Evolutionary conservation across 2,113 vertebrate species (phyloP).

Genomic region (Canis aureus): DNA sequence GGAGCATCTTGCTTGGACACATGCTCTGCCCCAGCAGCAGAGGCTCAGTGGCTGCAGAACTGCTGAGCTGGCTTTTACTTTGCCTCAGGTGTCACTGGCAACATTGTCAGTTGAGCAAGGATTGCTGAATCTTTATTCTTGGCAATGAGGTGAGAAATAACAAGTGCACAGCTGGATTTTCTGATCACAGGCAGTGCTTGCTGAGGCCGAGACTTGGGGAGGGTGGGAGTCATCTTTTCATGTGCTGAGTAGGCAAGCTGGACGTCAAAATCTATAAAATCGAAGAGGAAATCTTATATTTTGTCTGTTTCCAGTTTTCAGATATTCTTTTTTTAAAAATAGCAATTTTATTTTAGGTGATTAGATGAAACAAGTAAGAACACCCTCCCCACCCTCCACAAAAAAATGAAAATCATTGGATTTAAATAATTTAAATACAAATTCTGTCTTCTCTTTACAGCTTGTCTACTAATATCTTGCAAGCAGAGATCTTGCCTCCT

Average conservation of each 20-base stretch:
- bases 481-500: neutral
- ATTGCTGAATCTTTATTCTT: constrained; percentile 63
- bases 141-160: constrained; percentile 46
- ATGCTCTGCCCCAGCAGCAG: fast-evolving
- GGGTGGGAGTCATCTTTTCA: neutral
- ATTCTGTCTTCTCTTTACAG: constrained; percentile 28
- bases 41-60: fast-evolving
- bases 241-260: neutral
- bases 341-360: constrained; percentile 33
- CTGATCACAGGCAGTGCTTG: constrained; percentile 31
- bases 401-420: neutral
- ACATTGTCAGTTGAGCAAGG: neutral
- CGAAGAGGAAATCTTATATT: neutral
- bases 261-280: constrained; percentile 55
- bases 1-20: neutral
- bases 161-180: constrained; percentile 51
- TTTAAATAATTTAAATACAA: constrained; percentile 57
- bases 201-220: neutral
- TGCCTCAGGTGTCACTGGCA: constrained; percentile 44
- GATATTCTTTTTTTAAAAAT: neutral
- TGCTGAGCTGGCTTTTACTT: constrained; percentile 36
- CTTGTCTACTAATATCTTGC: neutral
- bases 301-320: constrained; percentile 5
- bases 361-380: constrained; percentile 28
- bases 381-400: neutral